Evolutionary conservation across 2,888 invertebrate genomes (phyloP).

Genomic region (Macroteleia sp.): DNA sequence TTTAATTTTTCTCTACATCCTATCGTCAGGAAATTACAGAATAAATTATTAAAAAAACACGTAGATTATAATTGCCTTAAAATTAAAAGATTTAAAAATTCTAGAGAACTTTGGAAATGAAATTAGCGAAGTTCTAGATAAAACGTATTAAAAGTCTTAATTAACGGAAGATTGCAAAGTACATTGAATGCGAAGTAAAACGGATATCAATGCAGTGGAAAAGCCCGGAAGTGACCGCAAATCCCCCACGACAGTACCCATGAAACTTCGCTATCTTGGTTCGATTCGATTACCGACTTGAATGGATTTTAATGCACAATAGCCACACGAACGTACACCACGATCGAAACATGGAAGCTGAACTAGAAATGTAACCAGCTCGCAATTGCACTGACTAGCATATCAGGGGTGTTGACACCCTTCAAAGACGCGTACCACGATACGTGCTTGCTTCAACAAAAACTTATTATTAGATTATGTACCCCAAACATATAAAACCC

Average conservation of each 20-base stretch:
- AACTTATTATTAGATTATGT: conserved; percentile 83
- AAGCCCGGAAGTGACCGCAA: conserved; percentile 80
- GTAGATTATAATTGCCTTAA: too few species aligned
- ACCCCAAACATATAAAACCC: conserved; percentile 65
- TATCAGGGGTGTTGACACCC: conserved; percentile 69
- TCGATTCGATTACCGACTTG: conserved; percentile 82
- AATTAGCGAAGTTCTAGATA: too few species aligned
- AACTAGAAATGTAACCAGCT: conserved; percentile 70
- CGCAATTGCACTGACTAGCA: conserved; percentile 63
- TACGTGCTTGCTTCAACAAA: conserved; percentile 76
- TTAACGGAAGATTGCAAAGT: conserved; percentile 14
- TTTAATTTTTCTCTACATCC: too few species aligned
- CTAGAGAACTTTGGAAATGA: too few species aligned
- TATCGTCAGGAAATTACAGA: too few species aligned
- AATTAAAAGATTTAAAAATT: too few species aligned
- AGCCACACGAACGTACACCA: conserved; percentile 64
- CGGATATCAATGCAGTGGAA: conserved; percentile 51
- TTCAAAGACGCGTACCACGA: conserved; percentile 76
- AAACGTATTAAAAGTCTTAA: too few species aligned
- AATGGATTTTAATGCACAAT: conserved; percentile 84
- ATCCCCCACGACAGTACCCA: conserved; percentile 73
- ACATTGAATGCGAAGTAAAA: conserved; percentile 17
- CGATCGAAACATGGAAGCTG: conserved; percentile 35
- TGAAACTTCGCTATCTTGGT: conserved; percentile 75
- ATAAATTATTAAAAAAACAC: too few species aligned